Conservation (phyloP, 2,113 vertebrate species). For the Thunnus thynnus region DNA sequence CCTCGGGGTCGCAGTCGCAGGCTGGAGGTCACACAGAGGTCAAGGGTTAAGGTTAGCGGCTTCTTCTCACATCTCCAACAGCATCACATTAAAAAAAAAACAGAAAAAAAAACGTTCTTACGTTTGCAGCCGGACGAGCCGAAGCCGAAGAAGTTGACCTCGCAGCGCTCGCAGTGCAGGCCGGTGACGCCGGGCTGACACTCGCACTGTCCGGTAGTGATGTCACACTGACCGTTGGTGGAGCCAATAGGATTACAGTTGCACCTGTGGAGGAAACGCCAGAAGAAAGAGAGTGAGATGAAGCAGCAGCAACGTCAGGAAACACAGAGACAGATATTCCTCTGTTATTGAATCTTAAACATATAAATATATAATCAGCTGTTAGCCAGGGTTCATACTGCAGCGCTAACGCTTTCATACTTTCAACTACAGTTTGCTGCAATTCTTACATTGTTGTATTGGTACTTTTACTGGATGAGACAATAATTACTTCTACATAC, state of each 20-base stretch:
- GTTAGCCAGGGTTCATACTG: no score
- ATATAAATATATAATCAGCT: no score
- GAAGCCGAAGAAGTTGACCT: slow-evolving; percentile 95
- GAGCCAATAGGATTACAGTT: slow-evolving; percentile 93
- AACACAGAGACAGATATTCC: no score
- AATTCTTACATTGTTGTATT: no score
- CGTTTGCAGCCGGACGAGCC: slow-evolving; percentile 96
- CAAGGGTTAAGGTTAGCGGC: neutral
- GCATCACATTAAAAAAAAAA: neutral
- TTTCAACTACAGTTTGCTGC: no score
- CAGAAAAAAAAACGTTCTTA: slow-evolving; percentile 75
- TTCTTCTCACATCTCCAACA: no score
- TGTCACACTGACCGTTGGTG: slow-evolving; percentile 94
- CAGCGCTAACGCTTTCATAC: no score
- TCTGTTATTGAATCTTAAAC: no score
- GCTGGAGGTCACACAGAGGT: slow-evolving; percentile 79
- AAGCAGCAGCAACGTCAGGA: neutral
- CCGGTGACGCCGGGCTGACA: slow-evolving; percentile 94
- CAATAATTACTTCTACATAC: no score
- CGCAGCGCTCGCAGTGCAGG: slow-evolving; percentile 91
- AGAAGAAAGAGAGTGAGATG: fast-evolving
- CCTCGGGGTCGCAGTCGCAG: slow-evolving; percentile 95
- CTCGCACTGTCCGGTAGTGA: slow-evolving; percentile 92
- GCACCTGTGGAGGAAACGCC: slow-evolving; percentile 83
- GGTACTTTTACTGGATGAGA: no score